Evolutionary conservation across 2,113 vertebrate species (phyloP).

Genomic region (Conger conger): DNA sequence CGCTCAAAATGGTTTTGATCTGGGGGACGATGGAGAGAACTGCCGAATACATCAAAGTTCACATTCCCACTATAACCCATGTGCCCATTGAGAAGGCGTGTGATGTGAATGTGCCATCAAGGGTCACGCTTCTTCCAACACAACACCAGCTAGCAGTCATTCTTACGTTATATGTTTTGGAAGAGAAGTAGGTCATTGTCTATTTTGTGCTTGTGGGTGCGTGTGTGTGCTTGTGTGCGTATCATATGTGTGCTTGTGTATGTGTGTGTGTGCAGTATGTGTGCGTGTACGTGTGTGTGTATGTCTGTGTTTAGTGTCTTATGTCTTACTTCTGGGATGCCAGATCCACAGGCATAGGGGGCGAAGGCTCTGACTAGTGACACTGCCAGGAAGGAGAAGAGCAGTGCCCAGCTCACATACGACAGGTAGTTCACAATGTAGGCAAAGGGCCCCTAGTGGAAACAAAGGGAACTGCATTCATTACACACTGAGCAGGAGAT

Average conservation of each 20-base stretch:
- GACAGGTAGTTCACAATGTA: slow-evolving; percentile 82
- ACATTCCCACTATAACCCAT: not conserved
- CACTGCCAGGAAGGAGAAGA: slow-evolving; percentile 81
- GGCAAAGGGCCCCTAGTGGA: slow-evolving; percentile 70
- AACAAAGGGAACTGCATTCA: slow-evolving; percentile 10
- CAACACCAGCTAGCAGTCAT: too few relatives aligned
- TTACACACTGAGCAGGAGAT: not conserved
- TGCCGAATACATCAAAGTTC: not conserved
- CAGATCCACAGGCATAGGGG: slow-evolving; percentile 84
- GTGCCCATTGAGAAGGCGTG: not conserved
- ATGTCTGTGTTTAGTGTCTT: not conserved
- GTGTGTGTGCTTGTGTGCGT: not conserved
- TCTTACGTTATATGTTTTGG: too few relatives aligned
- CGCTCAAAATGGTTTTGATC: slow-evolving; percentile 89
- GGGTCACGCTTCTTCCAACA: not conserved
- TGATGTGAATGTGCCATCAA: not conserved
- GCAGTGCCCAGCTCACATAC: slow-evolving; percentile 79
- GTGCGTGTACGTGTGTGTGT: not conserved
- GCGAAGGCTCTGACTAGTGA: slow-evolving; percentile 81
- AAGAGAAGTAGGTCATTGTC: too few relatives aligned
- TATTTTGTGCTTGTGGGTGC: not conserved
- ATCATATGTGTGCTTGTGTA: too few relatives aligned
- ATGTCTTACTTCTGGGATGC: slow-evolving; percentile 80
- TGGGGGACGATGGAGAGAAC: slow-evolving; percentile 43
- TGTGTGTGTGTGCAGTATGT: not conserved